Conservation (phyloP, 2,888 invertebrate species). For the Chalcosyrphus nemorum region DNA sequence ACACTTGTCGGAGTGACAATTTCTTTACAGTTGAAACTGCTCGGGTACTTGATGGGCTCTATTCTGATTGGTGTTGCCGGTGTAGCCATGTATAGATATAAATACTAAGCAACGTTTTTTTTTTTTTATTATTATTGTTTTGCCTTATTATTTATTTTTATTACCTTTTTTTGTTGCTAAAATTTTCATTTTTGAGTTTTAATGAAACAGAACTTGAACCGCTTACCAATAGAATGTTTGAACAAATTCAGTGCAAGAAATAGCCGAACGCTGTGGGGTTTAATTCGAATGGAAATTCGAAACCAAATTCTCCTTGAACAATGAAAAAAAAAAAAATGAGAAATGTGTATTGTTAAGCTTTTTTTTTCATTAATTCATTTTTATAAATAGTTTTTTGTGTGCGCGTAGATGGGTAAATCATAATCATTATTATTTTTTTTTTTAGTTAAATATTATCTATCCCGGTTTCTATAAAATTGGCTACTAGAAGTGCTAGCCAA, state of each 20-base stretch:
- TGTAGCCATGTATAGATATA: slow-evolving; percentile 89
- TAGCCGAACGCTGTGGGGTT: slow-evolving; percentile 27
- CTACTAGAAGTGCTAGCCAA: background rate
- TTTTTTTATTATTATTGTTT: slow-evolving; percentile 40
- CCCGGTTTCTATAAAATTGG: background rate
- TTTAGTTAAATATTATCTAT: slow-evolving; percentile 1
- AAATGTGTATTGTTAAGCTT: slow-evolving; percentile 8
- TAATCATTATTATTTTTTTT: slow-evolving; percentile 15
- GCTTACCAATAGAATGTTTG: slow-evolving; percentile 12
- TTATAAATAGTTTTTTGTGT: slow-evolving; percentile 21
- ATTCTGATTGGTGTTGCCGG: slow-evolving; percentile 88
- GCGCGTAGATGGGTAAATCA: slow-evolving; percentile 16
- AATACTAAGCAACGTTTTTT: slow-evolving; percentile 80
- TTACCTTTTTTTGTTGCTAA: slow-evolving; percentile 19
- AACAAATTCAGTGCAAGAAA: slow-evolving; percentile 28
- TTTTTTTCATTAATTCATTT: slow-evolving; percentile 5
- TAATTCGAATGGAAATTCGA: slow-evolving; percentile 7
- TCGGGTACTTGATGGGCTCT: slow-evolving; percentile 84
- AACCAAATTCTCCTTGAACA: slow-evolving; percentile 29
- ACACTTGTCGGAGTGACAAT: slow-evolving; percentile 23
- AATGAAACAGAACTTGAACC: slow-evolving; percentile 8
- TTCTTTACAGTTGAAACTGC: slow-evolving; percentile 81
- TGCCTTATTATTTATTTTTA: slow-evolving; percentile 60
- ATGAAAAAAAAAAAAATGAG: slow-evolving; percentile 14
- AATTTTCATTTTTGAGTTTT: slow-evolving; percentile 14